A percentile compares a stretch with the other conserved stretches of the same genome.
Conservation (phyloP, 2,797 vertebrate species). For the Chaetodon trifasciatus region DNA sequence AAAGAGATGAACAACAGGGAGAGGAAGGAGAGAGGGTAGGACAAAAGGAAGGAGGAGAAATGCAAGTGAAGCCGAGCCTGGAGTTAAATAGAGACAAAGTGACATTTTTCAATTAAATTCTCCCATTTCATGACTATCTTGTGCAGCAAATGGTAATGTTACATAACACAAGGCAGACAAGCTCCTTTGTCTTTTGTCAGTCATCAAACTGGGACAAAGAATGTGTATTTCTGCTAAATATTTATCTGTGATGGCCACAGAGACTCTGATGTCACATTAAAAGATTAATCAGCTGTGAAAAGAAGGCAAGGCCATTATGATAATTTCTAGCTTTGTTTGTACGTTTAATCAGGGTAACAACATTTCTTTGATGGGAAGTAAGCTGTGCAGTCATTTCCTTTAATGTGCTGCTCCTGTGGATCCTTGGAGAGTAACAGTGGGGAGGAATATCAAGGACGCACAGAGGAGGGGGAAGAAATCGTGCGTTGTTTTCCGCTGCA, state of each 20-base stretch:
- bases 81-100: constrained; percentile 4
- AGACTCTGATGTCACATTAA: constrained; percentile 52
- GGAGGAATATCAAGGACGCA: constrained; percentile 18
- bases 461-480: constrained; percentile 6
- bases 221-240: constrained; percentile 54
- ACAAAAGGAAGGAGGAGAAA: constrained; percentile 13
- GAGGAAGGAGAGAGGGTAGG: background rate
- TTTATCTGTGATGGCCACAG: constrained; percentile 44
- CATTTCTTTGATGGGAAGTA: constrained; percentile 47
- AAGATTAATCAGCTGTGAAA: constrained; percentile 59
- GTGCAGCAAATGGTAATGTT: constrained; percentile 18
- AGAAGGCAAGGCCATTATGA: constrained; percentile 35
- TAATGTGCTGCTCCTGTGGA: constrained; percentile 29
- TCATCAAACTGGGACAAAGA: constrained; percentile 52
- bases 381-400: constrained; percentile 28
- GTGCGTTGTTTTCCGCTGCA: constrained; percentile 7
- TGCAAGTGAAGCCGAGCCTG: constrained; percentile 17
- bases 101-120: constrained; percentile 23
- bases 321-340: constrained; percentile 57
- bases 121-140: background rate
- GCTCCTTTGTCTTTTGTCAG: constrained; percentile 28
- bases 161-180: constrained; percentile 36
- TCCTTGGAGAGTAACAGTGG: constrained; percentile 22
- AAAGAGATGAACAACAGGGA: background rate
- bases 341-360: constrained; percentile 51